A percentile compares a stretch with the other conserved stretches of the same genome.
Evolutionary conservation across 2,888 invertebrate genomes (phyloP).

Genomic region (Rutpela maculata): DNA sequence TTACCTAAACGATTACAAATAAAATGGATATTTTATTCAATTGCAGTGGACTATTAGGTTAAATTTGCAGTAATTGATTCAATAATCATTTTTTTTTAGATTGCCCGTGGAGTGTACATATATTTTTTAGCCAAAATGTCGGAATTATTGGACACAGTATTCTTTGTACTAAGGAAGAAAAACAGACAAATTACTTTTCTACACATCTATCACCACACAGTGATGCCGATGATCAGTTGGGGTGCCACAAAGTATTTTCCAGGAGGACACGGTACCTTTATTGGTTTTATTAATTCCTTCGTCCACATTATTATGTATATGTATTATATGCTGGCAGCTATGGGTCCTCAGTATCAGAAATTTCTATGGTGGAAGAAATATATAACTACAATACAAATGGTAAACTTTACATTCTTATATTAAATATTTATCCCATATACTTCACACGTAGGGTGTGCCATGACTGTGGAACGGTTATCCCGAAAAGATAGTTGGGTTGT

Average conservation of each 20-base stretch:
- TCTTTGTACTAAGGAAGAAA: conserved; percentile 95
- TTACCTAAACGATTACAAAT: no score
- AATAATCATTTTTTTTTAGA: conserved; percentile 55
- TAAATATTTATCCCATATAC: no score
- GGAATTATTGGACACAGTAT: conserved; percentile 93
- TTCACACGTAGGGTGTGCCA: no score
- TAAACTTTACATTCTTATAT: conserved; percentile 72
- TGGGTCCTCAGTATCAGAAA: conserved; percentile 84
- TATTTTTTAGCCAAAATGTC: conserved; percentile 93
- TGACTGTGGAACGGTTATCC: no score
- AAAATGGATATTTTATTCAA: no score
- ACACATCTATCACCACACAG: conserved; percentile 95
- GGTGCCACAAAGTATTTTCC: conserved; percentile 90
- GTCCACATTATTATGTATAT: conserved; percentile 90
- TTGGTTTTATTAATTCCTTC: conserved; percentile 83
- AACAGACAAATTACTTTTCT: conserved; percentile 91
- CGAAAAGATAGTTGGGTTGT: no score
- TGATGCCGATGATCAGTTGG: conserved; percentile 97
- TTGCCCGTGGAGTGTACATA: conserved; percentile 85
- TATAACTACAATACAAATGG: conserved; percentile 87
- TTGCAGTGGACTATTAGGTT: no score
- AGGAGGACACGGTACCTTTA: conserved; percentile 83
- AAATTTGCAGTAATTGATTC: no score
- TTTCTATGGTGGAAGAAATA: conserved; percentile 92
- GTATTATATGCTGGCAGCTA: conserved; percentile 85